phyloP scores from a whole-genome alignment of 2,797 vertebrate genomes.

The Acanthopagrus latus region DNA sequence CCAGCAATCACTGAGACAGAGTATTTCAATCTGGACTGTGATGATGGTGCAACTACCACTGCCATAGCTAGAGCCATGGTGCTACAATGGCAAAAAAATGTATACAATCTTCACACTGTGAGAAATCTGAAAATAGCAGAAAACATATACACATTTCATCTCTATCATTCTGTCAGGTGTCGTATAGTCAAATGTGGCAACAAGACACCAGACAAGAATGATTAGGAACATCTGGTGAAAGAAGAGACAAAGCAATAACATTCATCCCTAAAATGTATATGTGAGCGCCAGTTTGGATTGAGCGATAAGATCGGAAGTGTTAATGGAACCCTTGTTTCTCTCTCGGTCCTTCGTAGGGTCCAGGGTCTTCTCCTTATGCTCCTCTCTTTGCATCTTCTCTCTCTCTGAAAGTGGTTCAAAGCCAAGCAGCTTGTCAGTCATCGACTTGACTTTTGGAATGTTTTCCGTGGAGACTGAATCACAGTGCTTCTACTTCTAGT shows the following conservation, averaged over 20 bases:
- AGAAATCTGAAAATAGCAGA: neutral
- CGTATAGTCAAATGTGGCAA: neutral
- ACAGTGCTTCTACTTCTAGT: conserved; percentile 35
- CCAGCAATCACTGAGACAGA: neutral
- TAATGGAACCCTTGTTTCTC: neutral
- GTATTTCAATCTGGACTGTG: neutral
- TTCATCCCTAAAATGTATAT: neutral
- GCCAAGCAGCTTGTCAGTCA: conserved; percentile 10
- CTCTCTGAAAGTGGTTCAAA: conserved; percentile 40
- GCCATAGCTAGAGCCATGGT: neutral
- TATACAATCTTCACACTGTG: neutral
- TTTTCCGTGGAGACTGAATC: conserved; percentile 40
- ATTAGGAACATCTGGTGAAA: neutral
- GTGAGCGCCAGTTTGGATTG: neutral
- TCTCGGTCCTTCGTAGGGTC: neutral
- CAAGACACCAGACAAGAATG: neutral
- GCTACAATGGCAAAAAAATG: neutral
- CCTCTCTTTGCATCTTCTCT: conserved; percentile 8
- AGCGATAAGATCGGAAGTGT: neutral
- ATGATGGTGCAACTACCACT: neutral
- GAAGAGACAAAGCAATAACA: neutral
- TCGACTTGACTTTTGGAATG: conserved; percentile 18
- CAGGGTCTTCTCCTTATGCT: neutral
- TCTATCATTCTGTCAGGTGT: neutral
- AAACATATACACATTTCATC: too few species aligned